Evolutionary conservation across 2,888 invertebrate species (phyloP).

Genomic region (Apodemia duryi): DNA sequence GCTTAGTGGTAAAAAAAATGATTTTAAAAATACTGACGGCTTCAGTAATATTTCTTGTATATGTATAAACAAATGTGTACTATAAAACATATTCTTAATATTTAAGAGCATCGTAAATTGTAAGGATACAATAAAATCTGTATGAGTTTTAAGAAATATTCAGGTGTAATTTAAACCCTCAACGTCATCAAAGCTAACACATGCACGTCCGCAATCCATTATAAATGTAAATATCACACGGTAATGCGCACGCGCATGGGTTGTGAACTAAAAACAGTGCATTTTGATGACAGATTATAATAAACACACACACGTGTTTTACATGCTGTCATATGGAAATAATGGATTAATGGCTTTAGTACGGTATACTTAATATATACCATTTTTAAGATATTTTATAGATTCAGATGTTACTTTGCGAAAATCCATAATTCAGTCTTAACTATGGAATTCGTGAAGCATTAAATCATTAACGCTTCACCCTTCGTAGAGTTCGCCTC

Average conservation of each 20-base stretch:
- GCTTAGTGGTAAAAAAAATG: too few relatives aligned
- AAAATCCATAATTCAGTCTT: too few relatives aligned
- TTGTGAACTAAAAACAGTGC: conserved; percentile 14
- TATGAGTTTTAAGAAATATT: not conserved
- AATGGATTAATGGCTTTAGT: too few relatives aligned
- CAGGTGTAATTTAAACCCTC: not conserved
- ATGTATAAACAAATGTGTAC: too few relatives aligned
- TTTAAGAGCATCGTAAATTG: not conserved
- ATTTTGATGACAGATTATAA: conserved; percentile 39
- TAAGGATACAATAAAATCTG: conserved; percentile 4
- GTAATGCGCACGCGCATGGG: conserved; percentile 13
- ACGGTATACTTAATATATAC: too few relatives aligned
- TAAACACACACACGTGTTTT: conserved; percentile 38
- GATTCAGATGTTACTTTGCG: too few relatives aligned
- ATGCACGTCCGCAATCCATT: not conserved
- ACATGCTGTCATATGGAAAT: not conserved
- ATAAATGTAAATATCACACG: conserved; percentile 14
- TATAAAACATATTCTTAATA: not conserved
- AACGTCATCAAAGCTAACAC: not conserved
- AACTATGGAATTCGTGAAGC: too few relatives aligned
- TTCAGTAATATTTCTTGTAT: too few relatives aligned
- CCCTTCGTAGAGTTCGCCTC: too few relatives aligned
- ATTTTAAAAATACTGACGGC: too few relatives aligned
- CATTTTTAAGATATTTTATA: too few relatives aligned
- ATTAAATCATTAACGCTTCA: too few relatives aligned